These are phyloP conservation scores for Goniozus legneri DNA, from an alignment of 1,140 invertebrate species.

Conservation along the genomic window DNA sequence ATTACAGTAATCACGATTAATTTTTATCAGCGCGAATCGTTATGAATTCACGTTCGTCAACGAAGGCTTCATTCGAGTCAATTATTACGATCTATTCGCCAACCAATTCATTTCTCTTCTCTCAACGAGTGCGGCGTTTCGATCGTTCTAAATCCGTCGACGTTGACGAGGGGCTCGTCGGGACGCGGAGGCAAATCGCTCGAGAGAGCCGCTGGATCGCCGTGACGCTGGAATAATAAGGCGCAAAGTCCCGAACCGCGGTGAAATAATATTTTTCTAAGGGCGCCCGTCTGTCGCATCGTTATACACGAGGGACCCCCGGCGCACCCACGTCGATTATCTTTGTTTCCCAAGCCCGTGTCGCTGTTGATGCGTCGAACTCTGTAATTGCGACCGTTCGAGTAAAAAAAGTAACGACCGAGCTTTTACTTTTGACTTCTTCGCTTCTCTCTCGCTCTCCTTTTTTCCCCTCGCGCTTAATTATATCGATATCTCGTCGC, in stretches of 20 bases:
- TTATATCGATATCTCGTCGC: neutral
- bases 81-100: too few species aligned
- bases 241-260: conserved; percentile 17
- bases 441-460: too few species aligned
- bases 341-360: neutral
- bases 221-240: conserved; percentile 29
- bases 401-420: neutral
- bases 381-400: neutral
- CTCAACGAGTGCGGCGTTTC: too few species aligned
- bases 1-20: too few species aligned
- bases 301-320: neutral
- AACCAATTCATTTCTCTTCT: too few species aligned
- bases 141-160: too few species aligned
- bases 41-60: too few species aligned
- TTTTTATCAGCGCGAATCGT: too few species aligned
- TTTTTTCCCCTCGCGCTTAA: neutral
- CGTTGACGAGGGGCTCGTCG: too few species aligned
- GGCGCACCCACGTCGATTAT: neutral
- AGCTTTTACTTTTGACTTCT: neutral
- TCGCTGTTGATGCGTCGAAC: neutral
- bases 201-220: conserved; percentile 4
- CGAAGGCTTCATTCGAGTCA: too few species aligned
- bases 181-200: too few species aligned
- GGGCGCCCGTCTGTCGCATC: conserved; percentile 24
- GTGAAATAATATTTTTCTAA: conserved; percentile 39